phyloP scores from a whole-genome alignment of 2,888 invertebrate species.

The Acheta domesticus region DNA sequence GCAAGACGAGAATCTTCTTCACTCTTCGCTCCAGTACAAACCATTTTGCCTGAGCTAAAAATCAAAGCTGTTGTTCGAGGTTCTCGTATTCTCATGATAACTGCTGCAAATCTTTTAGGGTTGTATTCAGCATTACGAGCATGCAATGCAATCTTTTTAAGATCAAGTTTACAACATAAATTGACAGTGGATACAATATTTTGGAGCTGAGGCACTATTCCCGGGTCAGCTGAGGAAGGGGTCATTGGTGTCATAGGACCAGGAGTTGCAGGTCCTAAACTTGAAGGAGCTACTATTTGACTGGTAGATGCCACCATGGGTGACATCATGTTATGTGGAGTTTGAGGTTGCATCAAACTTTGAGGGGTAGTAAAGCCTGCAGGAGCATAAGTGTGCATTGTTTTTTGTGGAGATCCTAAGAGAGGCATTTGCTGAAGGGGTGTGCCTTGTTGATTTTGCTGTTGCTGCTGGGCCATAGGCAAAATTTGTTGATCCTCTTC shows the following conservation, averaged over 20 bases:
- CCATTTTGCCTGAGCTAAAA: slow-evolving; percentile 83
- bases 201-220: slow-evolving; percentile 91
- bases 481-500: slow-evolving; percentile 88
- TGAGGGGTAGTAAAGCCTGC: slow-evolving; percentile 71
- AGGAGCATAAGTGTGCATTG: slow-evolving; percentile 70
- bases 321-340: slow-evolving; percentile 85
- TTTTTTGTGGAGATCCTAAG: slow-evolving; percentile 65
- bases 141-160: slow-evolving; percentile 95
- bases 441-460: slow-evolving; percentile 52
- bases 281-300: slow-evolving; percentile 51
- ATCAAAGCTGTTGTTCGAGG: slow-evolving; percentile 75
- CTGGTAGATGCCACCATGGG: slow-evolving; percentile 66
- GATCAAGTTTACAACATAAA: slow-evolving; percentile 87
- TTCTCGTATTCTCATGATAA: slow-evolving; percentile 89
- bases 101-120: slow-evolving; percentile 97
- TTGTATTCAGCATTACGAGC: slow-evolving; percentile 99
- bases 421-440: slow-evolving; percentile 49
- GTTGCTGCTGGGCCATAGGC: slow-evolving; percentile 77
- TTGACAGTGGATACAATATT: slow-evolving; percentile 99
- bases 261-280: slow-evolving; percentile 70
- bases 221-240: slow-evolving; percentile 85
- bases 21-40: slow-evolving; percentile 81
- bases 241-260: slow-evolving; percentile 86
- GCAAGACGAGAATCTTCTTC: slow-evolving; percentile 75
- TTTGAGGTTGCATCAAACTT: slow-evolving; percentile 85